Evolutionary conservation across 2,797 vertebrate species (phyloP).

Genomic region (Oreochromis mossambicus): DNA sequence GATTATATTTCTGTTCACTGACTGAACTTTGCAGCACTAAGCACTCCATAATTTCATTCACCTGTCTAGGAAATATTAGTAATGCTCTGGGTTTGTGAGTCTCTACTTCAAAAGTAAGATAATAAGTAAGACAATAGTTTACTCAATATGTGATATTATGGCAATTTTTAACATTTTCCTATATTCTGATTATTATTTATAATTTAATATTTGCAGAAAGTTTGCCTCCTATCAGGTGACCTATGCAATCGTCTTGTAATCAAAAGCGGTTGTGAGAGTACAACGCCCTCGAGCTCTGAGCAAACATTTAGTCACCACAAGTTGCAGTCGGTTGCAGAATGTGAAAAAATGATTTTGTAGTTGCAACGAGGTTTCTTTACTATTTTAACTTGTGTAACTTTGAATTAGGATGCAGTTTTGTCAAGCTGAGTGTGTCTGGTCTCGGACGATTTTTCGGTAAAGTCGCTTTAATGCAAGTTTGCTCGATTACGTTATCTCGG

Average conservation of each 20-base stretch:
- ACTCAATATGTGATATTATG: neutral
- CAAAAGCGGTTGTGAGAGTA: neutral
- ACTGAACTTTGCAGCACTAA: neutral
- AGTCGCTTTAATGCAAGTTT: neutral
- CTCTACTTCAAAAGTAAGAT: neutral
- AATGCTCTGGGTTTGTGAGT: neutral
- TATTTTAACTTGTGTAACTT: neutral
- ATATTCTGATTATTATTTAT: neutral
- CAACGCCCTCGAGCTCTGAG: accelerated
- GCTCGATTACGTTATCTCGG: neutral
- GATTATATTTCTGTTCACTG: neutral
- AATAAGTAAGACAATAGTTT: neutral
- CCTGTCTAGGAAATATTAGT: neutral
- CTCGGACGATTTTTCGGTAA: neutral
- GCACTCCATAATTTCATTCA: neutral
- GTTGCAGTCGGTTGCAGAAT: neutral
- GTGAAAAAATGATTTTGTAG: neutral
- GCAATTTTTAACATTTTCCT: neutral
- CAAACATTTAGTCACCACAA: neutral
- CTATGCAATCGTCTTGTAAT: neutral
- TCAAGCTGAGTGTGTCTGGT: neutral
- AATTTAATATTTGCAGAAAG: neutral
- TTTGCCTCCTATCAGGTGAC: neutral
- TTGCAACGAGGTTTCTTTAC: neutral
- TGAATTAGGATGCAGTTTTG: neutral